phyloP scores from a whole-genome alignment of 1,140 invertebrate genomes.

The Ladona fulva region DNA sequence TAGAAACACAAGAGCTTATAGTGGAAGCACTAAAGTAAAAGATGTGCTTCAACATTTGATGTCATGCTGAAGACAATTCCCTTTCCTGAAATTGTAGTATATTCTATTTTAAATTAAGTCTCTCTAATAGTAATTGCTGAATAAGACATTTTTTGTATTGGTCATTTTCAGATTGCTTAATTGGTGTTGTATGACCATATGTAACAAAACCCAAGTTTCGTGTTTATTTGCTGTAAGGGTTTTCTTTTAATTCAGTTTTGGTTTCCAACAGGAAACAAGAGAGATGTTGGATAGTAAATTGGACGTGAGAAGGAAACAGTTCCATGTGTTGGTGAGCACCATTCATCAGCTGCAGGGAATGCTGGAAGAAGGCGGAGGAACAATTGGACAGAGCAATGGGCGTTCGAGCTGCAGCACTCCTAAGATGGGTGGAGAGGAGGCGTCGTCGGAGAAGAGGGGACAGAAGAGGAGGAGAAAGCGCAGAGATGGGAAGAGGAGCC shows the following conservation, averaged over 20 bases:
- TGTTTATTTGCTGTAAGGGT: too few relatives aligned
- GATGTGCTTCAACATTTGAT: too few relatives aligned
- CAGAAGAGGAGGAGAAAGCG: background rate
- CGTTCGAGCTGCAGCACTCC: background rate
- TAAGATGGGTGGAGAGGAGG: background rate
- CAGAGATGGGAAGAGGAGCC: background rate
- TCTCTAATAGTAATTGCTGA: too few relatives aligned
- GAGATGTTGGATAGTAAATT: conserved; percentile 65
- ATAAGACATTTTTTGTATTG: too few relatives aligned
- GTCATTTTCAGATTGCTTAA: too few relatives aligned
- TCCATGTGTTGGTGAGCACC: conserved; percentile 74
- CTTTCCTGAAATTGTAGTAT: too few relatives aligned
- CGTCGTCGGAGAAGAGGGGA: background rate
- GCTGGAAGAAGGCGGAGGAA: conserved; percentile 46
- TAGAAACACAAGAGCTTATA: too few relatives aligned
- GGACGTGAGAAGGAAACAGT: conserved; percentile 74
- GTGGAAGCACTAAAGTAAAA: too few relatives aligned
- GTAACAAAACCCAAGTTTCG: too few relatives aligned
- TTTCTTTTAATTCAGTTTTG: background rate
- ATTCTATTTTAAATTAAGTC: too few relatives aligned
- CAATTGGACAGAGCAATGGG: background rate
- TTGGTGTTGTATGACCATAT: too few relatives aligned
- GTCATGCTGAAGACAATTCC: too few relatives aligned
- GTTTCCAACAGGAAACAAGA: conserved; percentile 48
- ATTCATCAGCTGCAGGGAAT: conserved; percentile 67